phyloP scores from a whole-genome alignment of 1,140 invertebrate genomes.

The Papilio polytes region DNA sequence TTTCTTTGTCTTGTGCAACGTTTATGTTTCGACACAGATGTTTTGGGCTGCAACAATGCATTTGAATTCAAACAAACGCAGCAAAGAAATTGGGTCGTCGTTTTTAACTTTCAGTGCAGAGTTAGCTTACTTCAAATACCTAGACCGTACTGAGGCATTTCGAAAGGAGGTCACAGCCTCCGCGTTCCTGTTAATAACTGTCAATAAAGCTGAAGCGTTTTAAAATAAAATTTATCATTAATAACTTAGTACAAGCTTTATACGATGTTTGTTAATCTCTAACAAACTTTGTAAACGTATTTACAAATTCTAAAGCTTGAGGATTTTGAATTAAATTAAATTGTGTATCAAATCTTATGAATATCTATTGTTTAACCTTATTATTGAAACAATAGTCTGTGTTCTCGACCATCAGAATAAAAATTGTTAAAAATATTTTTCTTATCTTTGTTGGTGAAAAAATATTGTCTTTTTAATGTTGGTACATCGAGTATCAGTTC shows the following conservation, averaged over 20 bases:
- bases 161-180: slow-evolving; percentile 9
- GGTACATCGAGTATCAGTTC: not conserved
- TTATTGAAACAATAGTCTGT: not conserved
- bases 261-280: not conserved
- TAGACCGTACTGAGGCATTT: not conserved
- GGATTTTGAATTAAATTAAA: no score
- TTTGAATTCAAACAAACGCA: slow-evolving; percentile 21
- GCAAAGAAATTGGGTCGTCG: slow-evolving; percentile 17
- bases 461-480: not conserved
- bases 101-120: slow-evolving; percentile 18
- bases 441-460: not conserved
- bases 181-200: slow-evolving; percentile 8
- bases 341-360: no score
- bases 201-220: not conserved
- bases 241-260: not conserved
- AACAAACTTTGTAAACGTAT: not conserved
- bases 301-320: not conserved
- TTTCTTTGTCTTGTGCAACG: not conserved
- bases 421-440: no score
- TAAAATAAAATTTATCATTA: not conserved
- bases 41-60: slow-evolving; percentile 8
- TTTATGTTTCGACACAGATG: not conserved
- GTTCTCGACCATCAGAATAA: not conserved
- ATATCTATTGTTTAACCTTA: not conserved
- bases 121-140: slow-evolving; percentile 13